Percentiles rank a stretch among this genome's conserved stretches.
Conservation (phyloP, 2,113 vertebrate species). For the Hiodon tergisus region DNA sequence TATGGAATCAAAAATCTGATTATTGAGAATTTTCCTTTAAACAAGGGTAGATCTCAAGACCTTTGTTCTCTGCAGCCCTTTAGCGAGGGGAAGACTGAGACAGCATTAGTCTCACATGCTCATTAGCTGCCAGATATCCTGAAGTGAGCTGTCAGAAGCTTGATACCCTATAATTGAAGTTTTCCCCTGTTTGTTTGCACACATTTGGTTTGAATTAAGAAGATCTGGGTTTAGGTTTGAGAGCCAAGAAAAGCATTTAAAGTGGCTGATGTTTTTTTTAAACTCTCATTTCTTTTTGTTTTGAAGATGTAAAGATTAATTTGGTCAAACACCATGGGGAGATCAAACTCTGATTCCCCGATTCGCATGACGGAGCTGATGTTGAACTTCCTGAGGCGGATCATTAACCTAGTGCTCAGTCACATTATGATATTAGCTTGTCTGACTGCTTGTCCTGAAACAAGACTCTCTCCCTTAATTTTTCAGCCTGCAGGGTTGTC, state of each 20-base stretch:
- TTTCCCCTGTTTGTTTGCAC: constrained; percentile 18
- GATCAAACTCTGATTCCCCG: no score
- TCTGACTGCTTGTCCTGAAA: no score
- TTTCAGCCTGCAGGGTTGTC: no score
- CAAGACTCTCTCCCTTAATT: no score
- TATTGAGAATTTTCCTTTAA: no score
- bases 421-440: no score
- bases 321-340: not conserved
- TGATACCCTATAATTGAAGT: constrained; percentile 18
- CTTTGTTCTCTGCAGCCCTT: not conserved
- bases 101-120: not conserved
- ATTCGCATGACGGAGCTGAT: no score
- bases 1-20: no score
- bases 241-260: constrained; percentile 1
- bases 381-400: no score
- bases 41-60: no score
- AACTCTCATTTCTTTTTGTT: not conserved
- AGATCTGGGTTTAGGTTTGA: not conserved
- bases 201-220: constrained; percentile 30
- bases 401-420: no score
- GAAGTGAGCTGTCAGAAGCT: constrained; percentile 1
- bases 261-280: not conserved
- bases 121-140: constrained; percentile 8
- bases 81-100: not conserved
- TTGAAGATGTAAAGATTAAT: not conserved